A percentile compares a stretch with the other conserved stretches of the same genome.
Conservation (phyloP, 1,140 invertebrate species). For the Cydia splendana region DNA sequence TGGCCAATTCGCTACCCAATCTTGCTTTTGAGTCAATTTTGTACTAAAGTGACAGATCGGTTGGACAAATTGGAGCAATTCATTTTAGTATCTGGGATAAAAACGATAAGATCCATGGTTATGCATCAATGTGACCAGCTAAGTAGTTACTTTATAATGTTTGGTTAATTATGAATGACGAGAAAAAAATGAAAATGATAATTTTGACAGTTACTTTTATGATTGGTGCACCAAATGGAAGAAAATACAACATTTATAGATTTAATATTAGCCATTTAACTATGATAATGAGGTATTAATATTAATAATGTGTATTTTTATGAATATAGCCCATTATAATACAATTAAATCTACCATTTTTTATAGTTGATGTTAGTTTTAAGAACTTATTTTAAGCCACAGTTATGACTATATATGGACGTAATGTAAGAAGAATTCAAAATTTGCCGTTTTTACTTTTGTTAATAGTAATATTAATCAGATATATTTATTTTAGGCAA, state of each 20-base stretch:
- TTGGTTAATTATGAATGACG: constrained; percentile 22
- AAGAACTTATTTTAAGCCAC: constrained; percentile 9
- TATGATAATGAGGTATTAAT: constrained; percentile 23
- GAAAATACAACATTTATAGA: constrained; percentile 30
- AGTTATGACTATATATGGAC: constrained; percentile 15
- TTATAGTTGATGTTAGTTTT: constrained; percentile 30
- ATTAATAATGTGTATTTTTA: constrained; percentile 23
- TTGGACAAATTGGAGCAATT: too few relatives aligned
- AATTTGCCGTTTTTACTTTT: constrained; percentile 42
- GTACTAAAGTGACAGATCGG: too few relatives aligned
- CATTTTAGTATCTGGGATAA: too few relatives aligned
- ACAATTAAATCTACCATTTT: constrained; percentile 22
- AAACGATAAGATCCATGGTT: not conserved
- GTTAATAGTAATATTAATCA: constrained; percentile 54
- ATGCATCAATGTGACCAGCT: constrained; percentile 19
- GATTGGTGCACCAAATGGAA: constrained; percentile 65
- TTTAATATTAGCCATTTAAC: constrained; percentile 32
- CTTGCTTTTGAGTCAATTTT: too few relatives aligned
- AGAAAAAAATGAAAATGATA: constrained; percentile 6
- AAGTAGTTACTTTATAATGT: constrained; percentile 27
- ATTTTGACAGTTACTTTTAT: constrained; percentile 25
- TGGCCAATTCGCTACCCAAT: too few relatives aligned
- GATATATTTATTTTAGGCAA: constrained; percentile 70
- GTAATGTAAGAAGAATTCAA: constrained; percentile 17
- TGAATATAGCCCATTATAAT: constrained; percentile 21